Conservation (phyloP, 2,797 vertebrate genomes). For the Leuciscus waleckii region DNA sequence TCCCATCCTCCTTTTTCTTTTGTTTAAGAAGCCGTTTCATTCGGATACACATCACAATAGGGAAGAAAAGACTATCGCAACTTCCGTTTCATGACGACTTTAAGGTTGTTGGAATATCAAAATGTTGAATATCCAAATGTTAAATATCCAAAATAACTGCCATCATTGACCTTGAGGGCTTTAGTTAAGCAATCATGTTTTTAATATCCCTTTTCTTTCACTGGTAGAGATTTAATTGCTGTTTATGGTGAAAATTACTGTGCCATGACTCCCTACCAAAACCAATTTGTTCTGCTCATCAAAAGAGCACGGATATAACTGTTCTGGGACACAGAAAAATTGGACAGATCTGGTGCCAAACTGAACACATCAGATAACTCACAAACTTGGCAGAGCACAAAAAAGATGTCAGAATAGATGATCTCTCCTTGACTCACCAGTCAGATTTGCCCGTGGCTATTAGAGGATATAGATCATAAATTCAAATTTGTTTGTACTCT, state of each 20-base stretch:
- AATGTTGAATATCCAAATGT: background rate
- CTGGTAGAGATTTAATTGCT: background rate
- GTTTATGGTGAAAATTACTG: background rate
- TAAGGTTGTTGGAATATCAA: background rate
- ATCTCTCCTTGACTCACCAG: background rate
- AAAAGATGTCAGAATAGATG: background rate
- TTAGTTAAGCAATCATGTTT: background rate
- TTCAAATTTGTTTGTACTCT: background rate
- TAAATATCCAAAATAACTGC: background rate
- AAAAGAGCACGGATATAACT: background rate
- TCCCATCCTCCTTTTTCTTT: background rate
- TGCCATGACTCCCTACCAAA: background rate
- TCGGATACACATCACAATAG: background rate
- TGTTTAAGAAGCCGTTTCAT: background rate
- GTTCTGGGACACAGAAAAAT: background rate
- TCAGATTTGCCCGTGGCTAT: slow-evolving; percentile 3
- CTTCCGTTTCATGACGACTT: background rate
- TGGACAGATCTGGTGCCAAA: background rate
- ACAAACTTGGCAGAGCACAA: background rate
- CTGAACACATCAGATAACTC: background rate
- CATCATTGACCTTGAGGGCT: background rate
- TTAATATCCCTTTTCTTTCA: background rate
- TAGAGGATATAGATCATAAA: background rate
- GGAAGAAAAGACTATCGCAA: background rate
- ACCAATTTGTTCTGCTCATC: background rate